Base-by-base conservation (phyloP, 2,113 vertebrate genomes). In the Orcinus orca region DNA sequence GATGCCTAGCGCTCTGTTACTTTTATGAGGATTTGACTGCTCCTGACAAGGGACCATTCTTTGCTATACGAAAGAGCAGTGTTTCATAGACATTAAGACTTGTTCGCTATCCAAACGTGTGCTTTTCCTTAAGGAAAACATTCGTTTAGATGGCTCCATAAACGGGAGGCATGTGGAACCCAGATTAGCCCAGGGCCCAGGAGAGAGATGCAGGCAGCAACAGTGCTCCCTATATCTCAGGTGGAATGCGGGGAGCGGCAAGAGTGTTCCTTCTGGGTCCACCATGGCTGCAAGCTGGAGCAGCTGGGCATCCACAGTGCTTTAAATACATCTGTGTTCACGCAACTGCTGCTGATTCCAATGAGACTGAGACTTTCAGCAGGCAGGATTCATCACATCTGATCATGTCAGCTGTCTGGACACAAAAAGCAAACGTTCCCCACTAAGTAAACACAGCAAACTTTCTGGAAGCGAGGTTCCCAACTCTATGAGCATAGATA, bases 401-500 rank as follows among this genome's bases (percentile, higher is more conserved):
- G 25, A 63, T 0, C 9, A 26, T 60, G 17, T 2, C 63, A 36
- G 41, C 62, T 33, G 81, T 26, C 20, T 33, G 29, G 33, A 93
- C 18, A 23, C 13, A n/a, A 33, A 81, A 21, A 12, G 50, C 31
- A n/a, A 6, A 67, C 1, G 5, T 33, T 55, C 36, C 63, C 3
- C 13, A 4, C 36, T 36, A 8, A 13, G 1, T 0, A 41, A 20
- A 80, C 6, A 23, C 2, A 5, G 26, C 8, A 41, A 33, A 33
- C 26, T 8, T 15, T 11, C 26, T 13, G 6, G 58, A 50, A 13
- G 14, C 15, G 2, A 9, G 20, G 62, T 15, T 33, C 21, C n/a
- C 88, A 68, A 9, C 36, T 26, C n/a, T 11, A 5, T 0, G n/a
- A 1, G 20, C 47, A 33, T 7, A 1, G 26, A 33, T 5, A 1